Evolutionary conservation across 2,797 vertebrate species (phyloP), one percentile per base, ranked within the genome.

Genomic region (Chaetophractus vellerosus): DNA sequence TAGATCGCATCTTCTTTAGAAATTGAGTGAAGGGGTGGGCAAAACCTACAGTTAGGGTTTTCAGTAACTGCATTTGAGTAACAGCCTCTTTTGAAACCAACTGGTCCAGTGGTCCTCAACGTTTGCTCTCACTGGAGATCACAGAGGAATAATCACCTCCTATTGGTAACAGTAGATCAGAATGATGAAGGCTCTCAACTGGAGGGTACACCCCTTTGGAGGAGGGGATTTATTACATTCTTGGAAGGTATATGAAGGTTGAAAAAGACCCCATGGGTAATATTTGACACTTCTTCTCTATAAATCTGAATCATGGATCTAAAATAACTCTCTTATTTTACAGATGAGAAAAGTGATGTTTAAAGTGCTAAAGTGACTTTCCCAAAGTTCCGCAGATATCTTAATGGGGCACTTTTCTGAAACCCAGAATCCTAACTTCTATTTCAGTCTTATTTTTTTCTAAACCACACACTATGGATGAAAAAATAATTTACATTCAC

Each of bases 241-340:
- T 59, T 72, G 52, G 33, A 31, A 74, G 14, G 45, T 87, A 69
- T 79, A 68, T 52, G 11, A 48, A 31, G 8, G 91, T 93, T 82
- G 26, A 41, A 45, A 83, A 89, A 80, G 38, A 89, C 79, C 9
- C 31, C 26, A 36, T n/a, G 18, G 5, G 24, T 72, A 21, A 89
- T 72, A 75, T 74, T 64, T 76, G 59, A 23, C 4, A 31, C 5
- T 63, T 7, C 14, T 1, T 87, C 15, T 45, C 24, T 14, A 28
- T 59, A 75, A 1, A 50, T 2, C 18, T 14, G 16, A 72, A 38
- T 48, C 9, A 10, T 83, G 4, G 19, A 7, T 79, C 38, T 33
- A 80, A 68, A 66, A n/a, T 18, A 87, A 78, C 2, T 19, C n/a
- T 85, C 5, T 94, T 31, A 91, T 61, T 89, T 96, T 90, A 66